A percentile compares a stretch with the other conserved stretches of the same genome.
Evolutionary conservation across 2,113 vertebrate species (phyloP).

Genomic region (Myiopsitta monachus): DNA sequence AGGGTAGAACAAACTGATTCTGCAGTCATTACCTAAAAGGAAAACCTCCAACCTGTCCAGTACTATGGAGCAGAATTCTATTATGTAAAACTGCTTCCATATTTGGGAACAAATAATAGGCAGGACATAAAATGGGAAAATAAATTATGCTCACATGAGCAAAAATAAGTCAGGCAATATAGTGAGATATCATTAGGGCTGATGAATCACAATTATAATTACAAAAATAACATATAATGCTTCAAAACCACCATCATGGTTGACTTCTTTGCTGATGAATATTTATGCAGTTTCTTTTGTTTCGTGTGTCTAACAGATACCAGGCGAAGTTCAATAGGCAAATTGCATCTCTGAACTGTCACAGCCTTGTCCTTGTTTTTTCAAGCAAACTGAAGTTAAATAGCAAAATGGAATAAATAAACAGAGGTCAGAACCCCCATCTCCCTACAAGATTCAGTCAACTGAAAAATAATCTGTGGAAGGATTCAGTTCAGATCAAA

Average conservation of each 20-base stretch:
- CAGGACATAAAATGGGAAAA: constrained; percentile 56
- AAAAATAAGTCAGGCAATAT: constrained; percentile 52
- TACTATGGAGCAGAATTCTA: background rate
- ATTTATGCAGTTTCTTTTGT: constrained; percentile 62
- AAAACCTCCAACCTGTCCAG: constrained; percentile 40
- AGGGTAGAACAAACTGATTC: background rate
- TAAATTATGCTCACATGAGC: background rate
- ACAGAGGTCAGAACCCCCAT: constrained; percentile 38
- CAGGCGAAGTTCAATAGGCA: constrained; percentile 60
- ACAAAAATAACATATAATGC: constrained; percentile 58
- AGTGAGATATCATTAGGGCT: constrained; percentile 53
- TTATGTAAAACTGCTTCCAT: constrained; percentile 54
- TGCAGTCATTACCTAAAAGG: constrained; percentile 17
- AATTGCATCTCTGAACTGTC: constrained; percentile 56
- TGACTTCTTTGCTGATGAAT: constrained; percentile 57
- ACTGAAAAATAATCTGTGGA: constrained; percentile 29
- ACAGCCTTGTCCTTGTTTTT: constrained; percentile 37
- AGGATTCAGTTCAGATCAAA: constrained; percentile 14
- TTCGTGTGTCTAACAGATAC: constrained; percentile 49
- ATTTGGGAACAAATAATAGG: constrained; percentile 54
- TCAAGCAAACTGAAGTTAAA: constrained; percentile 29
- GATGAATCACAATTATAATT: constrained; percentile 62
- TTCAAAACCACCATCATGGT: constrained; percentile 39
- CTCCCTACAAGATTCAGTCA: constrained; percentile 32
- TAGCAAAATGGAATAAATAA: constrained; percentile 50